A percentile compares a stretch with the other conserved stretches of the same genome.
These are phyloP conservation scores for Rafetus swinhoei DNA, from an alignment of 2,113 vertebrate species.

Conservation along the genomic window DNA sequence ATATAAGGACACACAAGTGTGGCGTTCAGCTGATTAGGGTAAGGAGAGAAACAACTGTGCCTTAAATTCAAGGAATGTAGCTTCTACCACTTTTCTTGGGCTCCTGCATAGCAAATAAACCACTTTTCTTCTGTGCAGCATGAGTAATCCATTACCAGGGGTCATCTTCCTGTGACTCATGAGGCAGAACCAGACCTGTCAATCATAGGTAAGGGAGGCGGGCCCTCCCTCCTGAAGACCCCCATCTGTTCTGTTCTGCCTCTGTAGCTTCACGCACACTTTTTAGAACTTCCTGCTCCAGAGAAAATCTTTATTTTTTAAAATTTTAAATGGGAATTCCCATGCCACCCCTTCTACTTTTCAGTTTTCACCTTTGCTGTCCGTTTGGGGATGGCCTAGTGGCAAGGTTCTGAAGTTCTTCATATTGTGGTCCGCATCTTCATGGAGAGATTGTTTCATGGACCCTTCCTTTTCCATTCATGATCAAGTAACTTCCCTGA, in stretches of 20 bases:
- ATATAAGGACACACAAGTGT: too few relatives aligned
- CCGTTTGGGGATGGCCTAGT: neutral
- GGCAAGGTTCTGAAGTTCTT: neutral
- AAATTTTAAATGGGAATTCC: neutral
- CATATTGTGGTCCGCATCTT: neutral
- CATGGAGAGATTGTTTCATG: too few relatives aligned
- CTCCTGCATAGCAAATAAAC: neutral
- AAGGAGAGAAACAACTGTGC: neutral
- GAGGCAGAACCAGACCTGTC: neutral
- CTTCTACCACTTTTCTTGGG: neutral
- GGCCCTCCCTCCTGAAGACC: neutral
- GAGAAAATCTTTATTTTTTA: neutral
- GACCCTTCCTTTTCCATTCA: too few relatives aligned
- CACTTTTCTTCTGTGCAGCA: neutral
- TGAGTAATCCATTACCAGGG: neutral
- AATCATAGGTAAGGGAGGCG: neutral
- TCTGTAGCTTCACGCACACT: neutral
- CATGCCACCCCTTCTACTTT: neutral
- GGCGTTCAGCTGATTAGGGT: too few relatives aligned
- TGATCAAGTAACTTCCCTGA: neutral
- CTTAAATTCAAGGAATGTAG: neutral
- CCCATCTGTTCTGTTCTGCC: accelerated
- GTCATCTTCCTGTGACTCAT: neutral
- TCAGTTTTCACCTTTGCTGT: neutral
- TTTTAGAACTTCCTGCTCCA: neutral